Evolutionary conservation across 1,140 invertebrate species (phyloP), one percentile per base, ranked within the genome.

Genomic region (Neodiprion virginianus): DNA sequence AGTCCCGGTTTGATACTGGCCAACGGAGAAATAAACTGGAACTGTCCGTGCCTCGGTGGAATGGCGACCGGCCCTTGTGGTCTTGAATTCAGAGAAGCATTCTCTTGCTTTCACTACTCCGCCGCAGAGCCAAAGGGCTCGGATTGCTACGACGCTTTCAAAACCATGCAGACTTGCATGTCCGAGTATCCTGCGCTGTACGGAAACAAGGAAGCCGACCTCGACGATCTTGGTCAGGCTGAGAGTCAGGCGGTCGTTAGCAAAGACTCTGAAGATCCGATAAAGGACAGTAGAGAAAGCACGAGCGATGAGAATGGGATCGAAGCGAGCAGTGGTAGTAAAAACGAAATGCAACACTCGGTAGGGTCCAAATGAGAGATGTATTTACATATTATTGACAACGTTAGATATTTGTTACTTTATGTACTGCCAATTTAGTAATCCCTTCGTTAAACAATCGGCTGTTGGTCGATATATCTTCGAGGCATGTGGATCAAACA

Each of bases 61-160:
- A 97, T 98, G 95, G 95, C 97, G 7, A 96, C 95, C 7, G 97
- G 97, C 2, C 97, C 98, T 0, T 99, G 98, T 87, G 97, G 96
- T 0, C 89, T 95, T 12, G 93, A 97, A 85, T 99, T 99, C 86
- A 88, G 97, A 71, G 95, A 97, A 77, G 97, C 97, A 0, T 98
- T 99, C 85, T 94, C 95, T 21, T 99, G 97, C 88, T 98, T 98
- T 86, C 97, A 98, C 87, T 96, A 96, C 80, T 95, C 93, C 72
- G 88, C 86, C 17, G 90, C 90, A 8, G 95, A 96, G 7, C 93
- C 93, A 0, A 97, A 96, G 85, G 97, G 96, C 21, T 94, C 93
- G 48, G 96, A 99, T 79, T 99, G 98, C 86, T 94, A 95, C 81
- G 95, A 97, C 75, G 91, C 94, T 72, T 99, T 99, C 88, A 94